A percentile compares a stretch with the other conserved stretches of the same genome.
Evolutionary conservation across 2,113 vertebrate genomes (phyloP).

Genomic region (Erinaceus europaeus): DNA sequence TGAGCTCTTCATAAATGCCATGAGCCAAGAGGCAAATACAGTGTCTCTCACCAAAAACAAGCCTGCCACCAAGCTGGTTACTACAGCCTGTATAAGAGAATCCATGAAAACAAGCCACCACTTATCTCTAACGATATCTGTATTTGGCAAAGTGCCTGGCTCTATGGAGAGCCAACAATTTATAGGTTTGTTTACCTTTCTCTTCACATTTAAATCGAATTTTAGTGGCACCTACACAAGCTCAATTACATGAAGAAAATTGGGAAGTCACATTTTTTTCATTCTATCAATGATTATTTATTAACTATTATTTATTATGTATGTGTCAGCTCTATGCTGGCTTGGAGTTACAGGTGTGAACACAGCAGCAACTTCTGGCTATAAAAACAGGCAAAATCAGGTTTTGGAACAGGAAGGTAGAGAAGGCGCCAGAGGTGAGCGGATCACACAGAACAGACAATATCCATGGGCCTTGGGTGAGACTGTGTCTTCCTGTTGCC

Average conservation of each 20-base stretch:
- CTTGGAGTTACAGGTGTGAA: not conserved
- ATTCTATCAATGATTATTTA: rapidly evolving
- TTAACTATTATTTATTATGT: rapidly evolving
- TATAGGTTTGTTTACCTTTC: not conserved
- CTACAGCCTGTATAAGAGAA: rapidly evolving
- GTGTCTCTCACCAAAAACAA: not conserved
- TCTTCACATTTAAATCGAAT: not conserved
- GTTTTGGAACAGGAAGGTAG: not conserved
- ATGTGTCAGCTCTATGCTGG: rapidly evolving
- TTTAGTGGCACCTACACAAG: not conserved
- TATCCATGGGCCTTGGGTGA: rapidly evolving
- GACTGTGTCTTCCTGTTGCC: no score
- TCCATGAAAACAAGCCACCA: no score
- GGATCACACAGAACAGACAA: not conserved
- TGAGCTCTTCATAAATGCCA: not conserved
- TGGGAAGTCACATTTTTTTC: not conserved
- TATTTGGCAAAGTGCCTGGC: not conserved
- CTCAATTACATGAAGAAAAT: not conserved
- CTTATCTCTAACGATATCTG: not conserved
- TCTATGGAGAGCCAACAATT: not conserved
- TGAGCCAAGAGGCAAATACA: rapidly evolving
- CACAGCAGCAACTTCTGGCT: not conserved
- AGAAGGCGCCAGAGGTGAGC: not conserved
- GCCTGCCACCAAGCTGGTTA: not conserved
- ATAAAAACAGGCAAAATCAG: not conserved